Base-by-base conservation (phyloP, 2,113 vertebrate species). In the Ranitomeya variabilis region DNA sequence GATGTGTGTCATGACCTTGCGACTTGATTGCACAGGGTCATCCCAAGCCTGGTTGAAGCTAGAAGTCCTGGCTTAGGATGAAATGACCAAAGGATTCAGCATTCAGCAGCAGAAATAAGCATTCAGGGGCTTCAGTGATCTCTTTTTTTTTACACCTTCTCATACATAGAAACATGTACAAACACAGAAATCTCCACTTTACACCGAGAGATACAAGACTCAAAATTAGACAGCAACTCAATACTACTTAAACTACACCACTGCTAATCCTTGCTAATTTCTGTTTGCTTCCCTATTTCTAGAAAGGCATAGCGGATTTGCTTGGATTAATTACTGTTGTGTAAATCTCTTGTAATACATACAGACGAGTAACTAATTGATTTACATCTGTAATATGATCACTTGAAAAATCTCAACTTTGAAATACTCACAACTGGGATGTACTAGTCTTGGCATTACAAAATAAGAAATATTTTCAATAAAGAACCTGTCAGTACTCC, bases 311-410 rank as follows among this genome's bases (percentile, higher is more conserved):
- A 51, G 15, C 16, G 71, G 73, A 76, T 52, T 76, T 52, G 4
- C 51, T 19, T 51, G 37, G 73, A 76, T 76, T 76, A 76, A 76
- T 76, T 76, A 76, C 45, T 51, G 45, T 76, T 76, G 37, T 76
- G 73, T 76, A 76, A 76, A 76, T 76, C 37, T 45, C 73, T 52
- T 76, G 73, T 52, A 52, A 10, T 76, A 52, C 73, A 76, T 16
- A 52, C 31, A 51, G 71, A 18, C 4, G 10, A 76, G 37, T 76
- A 9, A 52, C 52, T 45, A 18, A 76, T 52, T 52, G 45, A 76
- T 76, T 76, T 76, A 52, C 37, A 76, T 76, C 19, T 76, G 73
- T 21, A 76, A 76, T 52, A 45, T 76, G 73, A 76, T 76, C 45
- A 1, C 16, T 52, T 21, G 0, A 76, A 76, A 76, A 74, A 51